phyloP scores from a whole-genome alignment of 2,113 vertebrate genomes.

The Callospermophilus lateralis region DNA sequence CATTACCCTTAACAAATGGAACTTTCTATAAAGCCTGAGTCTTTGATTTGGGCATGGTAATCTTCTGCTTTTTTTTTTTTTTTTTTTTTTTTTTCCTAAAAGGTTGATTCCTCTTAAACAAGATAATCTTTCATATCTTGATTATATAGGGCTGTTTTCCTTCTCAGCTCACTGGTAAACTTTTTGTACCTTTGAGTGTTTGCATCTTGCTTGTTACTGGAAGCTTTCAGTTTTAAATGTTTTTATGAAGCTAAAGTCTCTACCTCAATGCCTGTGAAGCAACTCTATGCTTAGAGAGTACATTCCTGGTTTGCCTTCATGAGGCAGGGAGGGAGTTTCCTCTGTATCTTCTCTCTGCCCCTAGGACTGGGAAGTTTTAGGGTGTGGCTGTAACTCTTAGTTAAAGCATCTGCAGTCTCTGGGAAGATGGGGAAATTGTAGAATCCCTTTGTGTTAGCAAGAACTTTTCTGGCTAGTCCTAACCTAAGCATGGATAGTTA shows the following conservation, averaged over 20 bases:
- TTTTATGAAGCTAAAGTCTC: background rate
- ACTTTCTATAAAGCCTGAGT: background rate
- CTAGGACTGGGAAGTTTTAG: background rate
- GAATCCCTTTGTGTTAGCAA: background rate
- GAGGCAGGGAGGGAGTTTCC: background rate
- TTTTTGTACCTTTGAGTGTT: background rate
- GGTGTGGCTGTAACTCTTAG: background rate
- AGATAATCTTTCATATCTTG: background rate
- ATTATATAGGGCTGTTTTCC: background rate
- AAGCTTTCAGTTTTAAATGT: background rate
- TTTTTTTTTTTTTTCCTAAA: background rate
- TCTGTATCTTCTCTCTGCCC: background rate
- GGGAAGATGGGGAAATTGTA: background rate
- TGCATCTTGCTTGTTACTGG: background rate
- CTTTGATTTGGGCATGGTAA: background rate
- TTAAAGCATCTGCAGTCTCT: background rate
- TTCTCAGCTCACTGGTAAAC: background rate
- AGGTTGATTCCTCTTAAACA: background rate
- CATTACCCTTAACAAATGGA: rapidly evolving
- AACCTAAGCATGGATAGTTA: background rate
- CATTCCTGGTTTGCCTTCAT: background rate
- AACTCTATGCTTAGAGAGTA: background rate
- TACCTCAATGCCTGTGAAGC: background rate
- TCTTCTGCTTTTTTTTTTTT: background rate
- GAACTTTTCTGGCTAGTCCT: background rate